A percentile compares a stretch with the other conserved stretches of the same genome.
Evolutionary conservation across 2,888 invertebrate species (phyloP).

Genomic region (Thymelicus sylvestris): DNA sequence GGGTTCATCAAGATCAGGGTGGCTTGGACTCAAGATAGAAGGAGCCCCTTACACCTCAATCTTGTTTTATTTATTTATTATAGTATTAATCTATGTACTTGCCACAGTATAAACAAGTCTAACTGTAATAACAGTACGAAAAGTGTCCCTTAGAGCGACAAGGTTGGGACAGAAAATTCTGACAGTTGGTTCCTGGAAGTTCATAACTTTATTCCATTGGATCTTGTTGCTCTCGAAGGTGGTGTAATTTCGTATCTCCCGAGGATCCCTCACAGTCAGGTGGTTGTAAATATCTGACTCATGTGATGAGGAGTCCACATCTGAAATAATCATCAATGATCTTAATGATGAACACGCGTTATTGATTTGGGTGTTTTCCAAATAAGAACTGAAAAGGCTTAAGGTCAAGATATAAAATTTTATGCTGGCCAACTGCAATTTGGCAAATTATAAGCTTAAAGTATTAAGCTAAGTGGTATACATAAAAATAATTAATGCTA

Average conservation of each 20-base stretch:
- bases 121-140: constrained; percentile 77
- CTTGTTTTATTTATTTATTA: too few species aligned
- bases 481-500: too few species aligned
- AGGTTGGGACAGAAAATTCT: constrained; percentile 81
- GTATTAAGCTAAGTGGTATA: too few species aligned
- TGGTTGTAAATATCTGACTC: constrained; percentile 61
- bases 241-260: constrained; percentile 64
- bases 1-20: too few species aligned
- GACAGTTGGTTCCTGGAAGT: constrained; percentile 79
- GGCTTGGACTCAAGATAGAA: too few species aligned
- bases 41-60: too few species aligned
- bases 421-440: too few species aligned
- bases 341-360: too few species aligned
- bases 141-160: constrained; percentile 80
- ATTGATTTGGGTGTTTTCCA: too few species aligned
- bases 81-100: constrained; percentile 31
- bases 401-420: too few species aligned
- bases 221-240: constrained; percentile 79
- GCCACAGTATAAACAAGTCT: constrained; percentile 82
- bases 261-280: constrained; percentile 57
- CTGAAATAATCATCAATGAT: constrained; percentile 29
- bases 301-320: constrained; percentile 52
- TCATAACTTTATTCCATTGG: constrained; percentile 81
- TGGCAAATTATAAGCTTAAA: too few species aligned
- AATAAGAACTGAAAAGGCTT: too few species aligned